Conservation (phyloP, 2,797 vertebrate genomes). For the Leucoraja ocellata region DNA sequence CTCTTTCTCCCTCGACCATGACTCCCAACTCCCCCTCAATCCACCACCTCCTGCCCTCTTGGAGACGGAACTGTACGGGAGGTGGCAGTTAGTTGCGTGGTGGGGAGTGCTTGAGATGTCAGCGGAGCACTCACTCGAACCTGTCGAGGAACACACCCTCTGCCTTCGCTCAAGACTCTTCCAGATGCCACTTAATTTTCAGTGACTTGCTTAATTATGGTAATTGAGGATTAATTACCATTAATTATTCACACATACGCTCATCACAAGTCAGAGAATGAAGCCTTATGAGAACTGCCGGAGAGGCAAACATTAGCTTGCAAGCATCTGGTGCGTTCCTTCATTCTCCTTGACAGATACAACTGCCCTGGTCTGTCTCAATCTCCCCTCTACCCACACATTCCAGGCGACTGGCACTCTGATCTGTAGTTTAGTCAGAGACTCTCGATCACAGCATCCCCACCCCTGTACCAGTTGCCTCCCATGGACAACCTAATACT, state of each 20-base stretch:
- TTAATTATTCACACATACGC: constrained; percentile 99
- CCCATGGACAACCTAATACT: too few relatives aligned
- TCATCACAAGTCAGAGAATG: constrained; percentile 89
- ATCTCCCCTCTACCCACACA: too few relatives aligned
- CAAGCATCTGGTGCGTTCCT: constrained; percentile 49
- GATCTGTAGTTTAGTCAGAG: too few relatives aligned
- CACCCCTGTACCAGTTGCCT: too few relatives aligned
- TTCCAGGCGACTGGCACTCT: too few relatives aligned
- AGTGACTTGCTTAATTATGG: constrained; percentile 98
- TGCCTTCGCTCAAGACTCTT: constrained; percentile 67
- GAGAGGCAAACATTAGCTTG: constrained; percentile 66
- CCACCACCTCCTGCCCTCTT: not conserved
- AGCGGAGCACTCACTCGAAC: constrained; percentile 59
- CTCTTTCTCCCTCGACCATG: not conserved
- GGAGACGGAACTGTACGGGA: not conserved
- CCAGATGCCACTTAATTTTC: constrained; percentile 99
- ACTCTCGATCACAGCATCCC: too few relatives aligned
- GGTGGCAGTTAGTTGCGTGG: not conserved
- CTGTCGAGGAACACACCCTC: constrained; percentile 60
- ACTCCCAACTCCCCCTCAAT: not conserved
- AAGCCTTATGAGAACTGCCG: constrained; percentile 81
- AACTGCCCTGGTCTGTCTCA: constrained; percentile 44
- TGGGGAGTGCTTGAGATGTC: constrained; percentile 43
- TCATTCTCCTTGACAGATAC: constrained; percentile 4
- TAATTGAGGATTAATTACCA: constrained; percentile 99